Base-by-base conservation (phyloP, 1,140 invertebrate genomes). In the Thereuonema tuberculata region DNA sequence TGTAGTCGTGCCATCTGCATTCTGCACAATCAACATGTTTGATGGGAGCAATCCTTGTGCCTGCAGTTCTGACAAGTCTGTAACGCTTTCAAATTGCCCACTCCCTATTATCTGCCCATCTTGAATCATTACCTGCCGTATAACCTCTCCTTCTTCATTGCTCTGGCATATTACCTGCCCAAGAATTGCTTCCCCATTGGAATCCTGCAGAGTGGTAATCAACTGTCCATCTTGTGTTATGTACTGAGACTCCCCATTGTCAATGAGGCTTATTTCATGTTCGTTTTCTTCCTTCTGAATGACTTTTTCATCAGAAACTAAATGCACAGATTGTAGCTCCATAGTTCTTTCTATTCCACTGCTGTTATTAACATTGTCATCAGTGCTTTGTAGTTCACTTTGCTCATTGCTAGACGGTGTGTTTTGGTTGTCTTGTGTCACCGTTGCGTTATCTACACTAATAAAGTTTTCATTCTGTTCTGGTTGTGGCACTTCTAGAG, bases 1-100 rank as follows among this genome's bases (percentile, higher is more conserved):
- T 1, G 69, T 63, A 2, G 62, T 65, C 25, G 69, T 69, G 62
- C 56, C 31, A n/a, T 72, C 68, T 17, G 67, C 64, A 58, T 69
- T 72, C 62, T 71, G 70, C 50, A 68, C 66, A 37, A 73, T 67
- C 25, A 66, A 54, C 15, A 64, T 46, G 27, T 66, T 66, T 1
- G 53, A 53, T n/a, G 64, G 61, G 23, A 66, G 29, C 24, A 58
- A 60, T n/a, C 29, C 43, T 24, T 61, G 58, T 28, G 55, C 20
- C 15, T 52, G 17, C 17, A 62, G 52, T 0, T 63, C 62, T 50
- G 25, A 55, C 1, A 43, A 3, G 47, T 58, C 31, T 29, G 58
- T 62, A n/a, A 57, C 53, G 21, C 53, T 48, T 50, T 58, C 58
- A 3, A 58, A 20, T 1, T 37, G 49, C n/a, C 49, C 53, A 24